Percentiles rank a stretch among this genome's conserved stretches.
These are phyloP conservation scores for Chanos chanos DNA, from an alignment of 2,797 vertebrate genomes.

Conservation along the genomic window DNA sequence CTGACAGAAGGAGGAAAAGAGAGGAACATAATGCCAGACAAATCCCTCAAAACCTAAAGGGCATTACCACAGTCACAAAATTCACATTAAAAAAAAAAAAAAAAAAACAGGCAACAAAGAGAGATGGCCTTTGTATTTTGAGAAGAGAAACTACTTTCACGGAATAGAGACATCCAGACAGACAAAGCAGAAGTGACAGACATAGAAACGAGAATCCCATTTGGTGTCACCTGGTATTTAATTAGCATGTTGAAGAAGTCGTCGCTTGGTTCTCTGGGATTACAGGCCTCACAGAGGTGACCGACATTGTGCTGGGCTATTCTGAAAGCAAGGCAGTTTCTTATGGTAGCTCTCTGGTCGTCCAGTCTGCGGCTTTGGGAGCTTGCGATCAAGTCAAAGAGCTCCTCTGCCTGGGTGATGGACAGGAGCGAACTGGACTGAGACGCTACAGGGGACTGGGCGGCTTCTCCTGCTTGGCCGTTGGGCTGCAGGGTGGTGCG, in stretches of 20 bases:
- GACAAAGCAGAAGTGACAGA: background rate
- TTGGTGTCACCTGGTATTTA: constrained; percentile 80
- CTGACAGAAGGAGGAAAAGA: background rate
- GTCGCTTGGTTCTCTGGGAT: constrained; percentile 70
- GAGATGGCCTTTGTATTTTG: too few species aligned
- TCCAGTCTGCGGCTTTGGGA: constrained; percentile 87
- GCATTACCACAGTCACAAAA: too few species aligned
- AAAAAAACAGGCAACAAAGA: too few species aligned
- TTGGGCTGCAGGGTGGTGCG: constrained; percentile 66
- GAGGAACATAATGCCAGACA: background rate
- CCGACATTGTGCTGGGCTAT: constrained; percentile 79
- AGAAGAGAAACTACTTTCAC: too few species aligned
- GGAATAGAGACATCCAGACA: background rate
- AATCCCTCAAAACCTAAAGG: too few species aligned
- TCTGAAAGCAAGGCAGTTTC: constrained; percentile 77
- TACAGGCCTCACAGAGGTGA: constrained; percentile 63
- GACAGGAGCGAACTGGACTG: constrained; percentile 70
- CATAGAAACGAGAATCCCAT: background rate
- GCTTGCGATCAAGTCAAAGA: constrained; percentile 88
- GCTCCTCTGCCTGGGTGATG: constrained; percentile 81
- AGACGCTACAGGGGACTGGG: constrained; percentile 40
- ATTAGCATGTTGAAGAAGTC: constrained; percentile 95
- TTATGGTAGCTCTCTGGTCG: constrained; percentile 85
- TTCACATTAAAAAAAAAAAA: too few species aligned
- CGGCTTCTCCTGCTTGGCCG: constrained; percentile 50